Percentiles rank a stretch among this genome's conserved stretches.
Evolutionary conservation across 2,888 invertebrate genomes (phyloP).

Genomic region (Proisotoma minuta): DNA sequence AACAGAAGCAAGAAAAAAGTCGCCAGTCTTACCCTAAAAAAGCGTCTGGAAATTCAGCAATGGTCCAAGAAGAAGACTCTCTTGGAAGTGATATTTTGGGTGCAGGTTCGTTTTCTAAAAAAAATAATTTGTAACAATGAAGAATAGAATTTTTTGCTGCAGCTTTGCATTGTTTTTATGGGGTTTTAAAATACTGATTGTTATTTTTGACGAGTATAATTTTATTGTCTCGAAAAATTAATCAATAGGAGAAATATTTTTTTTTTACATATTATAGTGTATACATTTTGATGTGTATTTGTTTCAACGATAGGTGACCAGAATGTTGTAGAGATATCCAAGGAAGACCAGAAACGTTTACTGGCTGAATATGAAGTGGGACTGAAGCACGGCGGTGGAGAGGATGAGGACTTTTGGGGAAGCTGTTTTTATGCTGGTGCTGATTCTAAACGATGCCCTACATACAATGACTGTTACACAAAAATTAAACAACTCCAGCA

Average conservation of each 20-base stretch:
- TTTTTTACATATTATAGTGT: too few relatives aligned
- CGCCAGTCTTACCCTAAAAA: background rate
- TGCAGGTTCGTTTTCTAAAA: background rate
- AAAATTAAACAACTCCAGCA: slow-evolving; percentile 40
- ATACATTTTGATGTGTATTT: too few relatives aligned
- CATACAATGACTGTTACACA: slow-evolving; percentile 36
- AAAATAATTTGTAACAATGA: background rate
- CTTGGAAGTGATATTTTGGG: slow-evolving; percentile 2
- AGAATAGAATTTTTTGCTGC: too few relatives aligned
- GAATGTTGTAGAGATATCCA: slow-evolving; percentile 45
- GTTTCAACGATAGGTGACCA: too few relatives aligned
- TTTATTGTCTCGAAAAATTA: too few relatives aligned
- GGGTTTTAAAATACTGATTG: background rate
- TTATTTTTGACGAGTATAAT: slow-evolving; percentile 10
- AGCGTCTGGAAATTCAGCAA: background rate
- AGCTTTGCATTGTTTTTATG: too few relatives aligned
- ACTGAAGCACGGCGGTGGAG: slow-evolving; percentile 41
- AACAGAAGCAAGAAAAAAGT: background rate
- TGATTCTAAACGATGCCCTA: slow-evolving; percentile 34
- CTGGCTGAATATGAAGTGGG: slow-evolving; percentile 47
- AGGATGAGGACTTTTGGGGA: too few relatives aligned
- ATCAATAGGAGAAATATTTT: too few relatives aligned
- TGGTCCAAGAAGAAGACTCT: slow-evolving; percentile 10
- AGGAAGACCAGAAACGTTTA: slow-evolving; percentile 47
- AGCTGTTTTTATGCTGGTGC: slow-evolving; percentile 8